Evolutionary conservation across 2,888 invertebrate species (phyloP).

Genomic region (Prenolepis imparis): DNA sequence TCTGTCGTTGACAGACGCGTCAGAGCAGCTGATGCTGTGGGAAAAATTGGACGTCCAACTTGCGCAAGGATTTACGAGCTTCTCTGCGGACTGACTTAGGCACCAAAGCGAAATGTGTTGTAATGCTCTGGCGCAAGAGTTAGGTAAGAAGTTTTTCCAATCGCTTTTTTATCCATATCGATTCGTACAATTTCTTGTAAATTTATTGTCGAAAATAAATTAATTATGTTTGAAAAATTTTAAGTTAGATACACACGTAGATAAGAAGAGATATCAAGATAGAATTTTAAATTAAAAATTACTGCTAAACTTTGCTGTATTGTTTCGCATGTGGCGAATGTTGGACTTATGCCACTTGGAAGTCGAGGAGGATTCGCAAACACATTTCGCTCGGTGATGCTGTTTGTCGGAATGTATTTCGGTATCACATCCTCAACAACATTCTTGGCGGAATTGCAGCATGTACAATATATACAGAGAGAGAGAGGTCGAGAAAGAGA

Average conservation of each 20-base stretch:
- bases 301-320: not conserved
- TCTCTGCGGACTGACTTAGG: constrained; percentile 12
- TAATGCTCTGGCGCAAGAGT: not conserved
- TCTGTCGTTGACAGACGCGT: constrained; percentile 47
- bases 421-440: constrained; percentile 42
- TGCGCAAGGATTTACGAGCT: constrained; percentile 21
- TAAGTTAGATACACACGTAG: no score
- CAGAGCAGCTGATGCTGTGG: constrained; percentile 28
- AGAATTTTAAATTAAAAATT: constrained; percentile 12
- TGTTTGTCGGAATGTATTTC: constrained; percentile 43
- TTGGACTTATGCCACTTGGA: constrained; percentile 43
- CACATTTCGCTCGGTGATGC: not conserved
- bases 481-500: not conserved
- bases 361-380: constrained; percentile 14
- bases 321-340: constrained; percentile 12
- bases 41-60: constrained; percentile 37
- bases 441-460: constrained; percentile 41
- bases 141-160: constrained; percentile 35
- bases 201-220: not conserved
- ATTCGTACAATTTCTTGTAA: not conserved
- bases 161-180: not conserved
- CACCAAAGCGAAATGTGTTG: constrained; percentile 14
- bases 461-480: constrained; percentile 3
- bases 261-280: not conserved
- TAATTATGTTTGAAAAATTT: not conserved